Base-by-base conservation (phyloP, 2,113 vertebrate species). In the Xyrauchen texanus region DNA sequence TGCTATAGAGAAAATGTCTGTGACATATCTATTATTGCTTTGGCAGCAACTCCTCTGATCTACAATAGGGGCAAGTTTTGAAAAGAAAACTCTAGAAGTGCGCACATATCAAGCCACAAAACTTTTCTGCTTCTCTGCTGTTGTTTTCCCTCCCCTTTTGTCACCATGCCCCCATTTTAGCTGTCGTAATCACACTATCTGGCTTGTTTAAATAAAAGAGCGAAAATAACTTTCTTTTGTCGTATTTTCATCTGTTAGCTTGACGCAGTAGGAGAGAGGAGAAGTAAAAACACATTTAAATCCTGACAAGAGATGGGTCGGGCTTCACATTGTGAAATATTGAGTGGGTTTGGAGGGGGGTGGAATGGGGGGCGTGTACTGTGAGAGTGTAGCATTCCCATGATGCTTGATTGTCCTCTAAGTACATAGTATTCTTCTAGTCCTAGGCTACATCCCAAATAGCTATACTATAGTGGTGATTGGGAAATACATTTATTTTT, bases 251-350 rank as follows among this genome's bases (percentile, higher is more conserved):
- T 76, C 66, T 70, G 46, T 79, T 78, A 76, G 71, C 16, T 76
- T 79, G 64, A 13, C 64, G 21, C 21, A 34, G 21, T 34, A 34
- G 21, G 21, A 34, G 21, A 34, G 21, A 34, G 44, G 21, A 1
- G 13, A 47, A 70, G 51, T 42, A 8, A 65, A 77, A 80, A 80
- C 21, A 34, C 21, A 74, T 74, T 85, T 85, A 82, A 68, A 67
- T 60, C 78, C 72, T 34, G 55, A 79, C 72, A 76, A 72, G 68
- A 34, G 3, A 82, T 66, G 65, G 16, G 63, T 47, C 63, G 62
- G 42, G 68, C 68, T 51, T 76, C 61, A 78, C 62, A 44, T 68
- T 75, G 74, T 68, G 73, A 80, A 73, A 65, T 65, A 73, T 73
- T 72, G 63, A 68, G 64, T 73, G 71, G 42, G 45, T 61, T 61